Conservation (phyloP, 30 jellyfish, hydroid and myxozoan species). For the Aurelia sp. region DNA sequence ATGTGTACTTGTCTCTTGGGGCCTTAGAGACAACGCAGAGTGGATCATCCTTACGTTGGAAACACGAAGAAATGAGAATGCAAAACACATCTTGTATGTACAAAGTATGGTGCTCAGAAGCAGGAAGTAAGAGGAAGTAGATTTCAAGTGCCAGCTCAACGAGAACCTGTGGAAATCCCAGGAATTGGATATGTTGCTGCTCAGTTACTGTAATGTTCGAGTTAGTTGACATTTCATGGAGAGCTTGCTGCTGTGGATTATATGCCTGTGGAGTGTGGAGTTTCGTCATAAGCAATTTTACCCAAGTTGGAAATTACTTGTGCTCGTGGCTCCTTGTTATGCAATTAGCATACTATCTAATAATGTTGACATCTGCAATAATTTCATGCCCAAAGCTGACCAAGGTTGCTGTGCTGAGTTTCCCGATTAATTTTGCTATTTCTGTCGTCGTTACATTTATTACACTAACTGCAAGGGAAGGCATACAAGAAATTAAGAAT, state of each 20-base stretch:
- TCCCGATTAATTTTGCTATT: conserved; percentile 45
- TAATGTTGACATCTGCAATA: background rate
- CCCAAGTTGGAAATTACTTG: conserved; percentile 25
- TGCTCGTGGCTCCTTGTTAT: conserved; percentile 41
- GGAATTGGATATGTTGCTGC: too few species aligned
- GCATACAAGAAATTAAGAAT: background rate
- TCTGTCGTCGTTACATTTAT: conserved; percentile 26
- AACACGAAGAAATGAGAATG: too few species aligned
- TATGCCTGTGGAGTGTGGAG: conserved; percentile 38
- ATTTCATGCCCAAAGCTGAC: background rate
- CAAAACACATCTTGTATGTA: too few species aligned
- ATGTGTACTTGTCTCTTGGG: too few species aligned
- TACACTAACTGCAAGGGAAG: conserved; percentile 31
- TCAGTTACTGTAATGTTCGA: too few species aligned
- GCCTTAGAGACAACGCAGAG: too few species aligned
- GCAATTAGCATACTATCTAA: conserved; percentile 24
- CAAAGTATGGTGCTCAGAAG: too few species aligned
- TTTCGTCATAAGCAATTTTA: conserved; percentile 8
- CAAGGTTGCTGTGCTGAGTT: background rate
- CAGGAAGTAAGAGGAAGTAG: too few species aligned
- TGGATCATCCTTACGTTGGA: too few species aligned
- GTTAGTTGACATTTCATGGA: conserved; percentile 6
- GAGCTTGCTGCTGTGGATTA: conserved; percentile 41
- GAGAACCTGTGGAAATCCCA: too few species aligned
- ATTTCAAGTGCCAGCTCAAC: too few species aligned